Conservation (phyloP, 2,113 vertebrate genomes). For the Lasiurus borealis region DNA sequence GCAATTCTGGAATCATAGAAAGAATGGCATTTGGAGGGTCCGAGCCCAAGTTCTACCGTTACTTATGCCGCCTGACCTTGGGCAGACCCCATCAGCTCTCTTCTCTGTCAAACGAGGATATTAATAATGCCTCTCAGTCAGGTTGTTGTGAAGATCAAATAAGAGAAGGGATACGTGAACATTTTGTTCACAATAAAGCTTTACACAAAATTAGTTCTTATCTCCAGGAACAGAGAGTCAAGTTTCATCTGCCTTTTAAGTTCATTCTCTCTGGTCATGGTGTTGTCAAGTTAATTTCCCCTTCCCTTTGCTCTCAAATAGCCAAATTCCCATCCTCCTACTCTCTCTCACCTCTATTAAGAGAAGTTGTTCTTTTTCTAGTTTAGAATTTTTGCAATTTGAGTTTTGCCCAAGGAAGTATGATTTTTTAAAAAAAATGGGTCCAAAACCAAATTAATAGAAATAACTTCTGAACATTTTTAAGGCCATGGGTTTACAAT, state of each 20-base stretch:
- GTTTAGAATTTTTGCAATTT: conserved; percentile 39
- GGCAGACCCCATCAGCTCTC: conserved; percentile 13
- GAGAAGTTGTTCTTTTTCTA: conserved; percentile 42
- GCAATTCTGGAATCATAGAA: background rate
- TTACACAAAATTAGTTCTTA: conserved; percentile 49
- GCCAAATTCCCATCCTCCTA: background rate
- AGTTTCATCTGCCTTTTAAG: conserved; percentile 41
- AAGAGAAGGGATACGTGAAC: conserved; percentile 71
- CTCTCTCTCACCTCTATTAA: conserved; percentile 51
- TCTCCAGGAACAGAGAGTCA: conserved; percentile 36
- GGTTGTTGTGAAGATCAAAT: conserved; percentile 57
- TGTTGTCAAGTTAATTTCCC: background rate
- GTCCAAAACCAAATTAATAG: conserved; percentile 57
- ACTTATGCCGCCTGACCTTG: background rate
- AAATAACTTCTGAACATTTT: conserved; percentile 45
- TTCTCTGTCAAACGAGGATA: conserved; percentile 62
- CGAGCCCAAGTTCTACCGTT: conserved; percentile 5
- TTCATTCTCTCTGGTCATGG: background rate
- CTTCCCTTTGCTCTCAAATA: background rate
- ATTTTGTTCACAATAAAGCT: conserved; percentile 57
- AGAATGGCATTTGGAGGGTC: background rate
- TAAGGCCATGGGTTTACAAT: conserved; percentile 23
- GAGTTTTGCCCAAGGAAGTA: conserved; percentile 64
- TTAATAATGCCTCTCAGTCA: conserved; percentile 64
- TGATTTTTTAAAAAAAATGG: background rate